Conservation (phyloP, 2,888 invertebrate species). For the Rhabditoides inermis region DNA sequence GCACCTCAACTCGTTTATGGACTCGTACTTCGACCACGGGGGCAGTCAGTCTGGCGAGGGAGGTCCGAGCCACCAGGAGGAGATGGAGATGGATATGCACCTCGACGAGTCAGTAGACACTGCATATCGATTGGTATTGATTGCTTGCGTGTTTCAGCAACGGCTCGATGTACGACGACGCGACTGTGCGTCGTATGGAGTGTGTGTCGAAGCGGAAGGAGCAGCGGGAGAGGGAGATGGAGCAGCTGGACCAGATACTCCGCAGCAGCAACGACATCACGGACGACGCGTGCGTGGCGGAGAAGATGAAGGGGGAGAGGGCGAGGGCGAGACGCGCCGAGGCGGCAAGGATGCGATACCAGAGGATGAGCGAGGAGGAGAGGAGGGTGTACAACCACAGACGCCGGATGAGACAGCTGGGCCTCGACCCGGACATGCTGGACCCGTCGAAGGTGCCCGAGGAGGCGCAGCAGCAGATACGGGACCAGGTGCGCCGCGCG, state of each 20-base stretch:
- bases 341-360: constrained; percentile 42
- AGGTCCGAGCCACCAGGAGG: no score
- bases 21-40: no score
- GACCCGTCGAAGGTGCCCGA: neutral
- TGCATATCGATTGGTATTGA: no score
- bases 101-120: no score
- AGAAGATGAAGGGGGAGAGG: constrained; percentile 6
- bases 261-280: constrained; percentile 5
- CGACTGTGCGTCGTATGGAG: no score
- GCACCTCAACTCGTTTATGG: no score
- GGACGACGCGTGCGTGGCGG: neutral
- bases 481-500: constrained; percentile 5
- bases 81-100: no score
- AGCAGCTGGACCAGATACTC: constrained; percentile 12
- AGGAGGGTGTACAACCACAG: constrained; percentile 24
- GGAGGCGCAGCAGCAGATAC: constrained; percentile 1
- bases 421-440: constrained; percentile 17
- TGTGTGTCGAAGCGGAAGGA: neutral
- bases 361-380: constrained; percentile 34
- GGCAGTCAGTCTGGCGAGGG: no score
- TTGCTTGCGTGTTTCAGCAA: no score
- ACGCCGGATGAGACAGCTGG: constrained; percentile 21
- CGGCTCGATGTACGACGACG: no score
- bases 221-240: constrained; percentile 8
- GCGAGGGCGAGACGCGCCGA: constrained; percentile 33